A percentile compares a stretch with the other conserved stretches of the same genome.
phyloP scores from a whole-genome alignment of 1,140 invertebrate genomes.

The Adelges cooleyi region DNA sequence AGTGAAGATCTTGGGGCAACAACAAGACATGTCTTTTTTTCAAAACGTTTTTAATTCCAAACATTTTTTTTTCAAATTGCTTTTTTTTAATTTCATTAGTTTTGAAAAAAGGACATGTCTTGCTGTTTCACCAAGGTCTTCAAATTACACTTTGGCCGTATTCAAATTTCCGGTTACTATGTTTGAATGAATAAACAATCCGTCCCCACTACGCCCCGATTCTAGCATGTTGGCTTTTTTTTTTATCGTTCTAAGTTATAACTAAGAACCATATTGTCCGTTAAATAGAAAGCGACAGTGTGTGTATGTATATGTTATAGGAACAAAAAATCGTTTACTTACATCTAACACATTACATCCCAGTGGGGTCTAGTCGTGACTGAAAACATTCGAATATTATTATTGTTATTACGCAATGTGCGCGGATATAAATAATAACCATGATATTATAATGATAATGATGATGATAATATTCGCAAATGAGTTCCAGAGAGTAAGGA shows the following conservation, averaged over 20 bases:
- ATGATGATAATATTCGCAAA: not conserved
- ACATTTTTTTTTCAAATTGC: too few species aligned
- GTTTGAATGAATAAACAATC: too few species aligned
- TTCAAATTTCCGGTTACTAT: too few species aligned
- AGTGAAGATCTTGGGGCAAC: too few species aligned
- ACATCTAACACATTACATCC: constrained; percentile 1
- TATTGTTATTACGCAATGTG: not conserved
- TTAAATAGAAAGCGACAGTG: constrained; percentile 19
- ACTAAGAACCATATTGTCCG: constrained; percentile 5
- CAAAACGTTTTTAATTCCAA: too few species aligned
- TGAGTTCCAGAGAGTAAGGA: not conserved
- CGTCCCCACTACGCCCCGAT: too few species aligned
- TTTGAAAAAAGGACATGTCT: too few species aligned
- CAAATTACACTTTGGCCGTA: too few species aligned
- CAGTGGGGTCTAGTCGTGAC: constrained; percentile 19
- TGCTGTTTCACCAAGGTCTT: too few species aligned
- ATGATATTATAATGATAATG: not conserved
- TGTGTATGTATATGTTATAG: not conserved
- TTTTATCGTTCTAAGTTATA: not conserved
- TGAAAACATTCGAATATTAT: constrained; percentile 12
- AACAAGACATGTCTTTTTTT: too few species aligned
- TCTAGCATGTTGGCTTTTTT: too few species aligned
- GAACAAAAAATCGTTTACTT: constrained; percentile 22
- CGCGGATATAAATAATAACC: not conserved
- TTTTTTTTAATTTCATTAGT: too few species aligned